A percentile compares a stretch with the other conserved stretches of the same genome.
These are phyloP conservation scores for Oxyura jamaicensis DNA, from an alignment of 2,113 vertebrate species.

Conservation along the genomic window DNA sequence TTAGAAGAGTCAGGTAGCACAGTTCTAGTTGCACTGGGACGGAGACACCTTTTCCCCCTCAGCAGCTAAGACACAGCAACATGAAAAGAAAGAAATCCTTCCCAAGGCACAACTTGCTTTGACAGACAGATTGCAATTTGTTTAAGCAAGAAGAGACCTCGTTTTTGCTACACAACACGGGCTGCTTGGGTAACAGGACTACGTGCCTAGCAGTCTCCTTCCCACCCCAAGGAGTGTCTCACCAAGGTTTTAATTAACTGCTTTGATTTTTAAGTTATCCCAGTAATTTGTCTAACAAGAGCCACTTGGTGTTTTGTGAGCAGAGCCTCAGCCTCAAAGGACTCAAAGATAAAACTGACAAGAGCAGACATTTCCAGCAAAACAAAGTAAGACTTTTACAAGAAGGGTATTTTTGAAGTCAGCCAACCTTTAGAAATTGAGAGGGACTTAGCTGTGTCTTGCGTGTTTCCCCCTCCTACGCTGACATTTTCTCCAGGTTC, in stretches of 20 bases:
- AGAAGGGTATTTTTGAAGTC: not conserved
- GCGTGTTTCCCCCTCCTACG: constrained; percentile 18
- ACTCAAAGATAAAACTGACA: not conserved
- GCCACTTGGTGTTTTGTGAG: not conserved
- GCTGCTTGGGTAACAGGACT: constrained; percentile 9
- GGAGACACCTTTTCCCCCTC: not conserved
- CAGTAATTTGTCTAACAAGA: constrained; percentile 26
- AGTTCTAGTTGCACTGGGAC: not conserved
- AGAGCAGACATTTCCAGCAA: not conserved
- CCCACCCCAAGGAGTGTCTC: constrained; percentile 29
- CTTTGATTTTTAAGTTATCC: constrained; percentile 50
- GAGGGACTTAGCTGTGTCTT: not conserved
- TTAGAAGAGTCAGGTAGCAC: not conserved
- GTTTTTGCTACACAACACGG: not conserved
- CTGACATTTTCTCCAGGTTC: constrained; percentile 53
- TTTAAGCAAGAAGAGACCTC: not conserved
- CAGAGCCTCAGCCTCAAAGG: not conserved
- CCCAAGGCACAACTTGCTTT: not conserved
- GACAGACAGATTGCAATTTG: not conserved
- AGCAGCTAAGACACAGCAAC: not conserved
- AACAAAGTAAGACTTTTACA: not conserved
- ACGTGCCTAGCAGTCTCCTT: not conserved
- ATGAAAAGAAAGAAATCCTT: not conserved
- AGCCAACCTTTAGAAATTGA: not conserved
- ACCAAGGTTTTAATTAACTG: constrained; percentile 32